Evolutionary conservation across 2,888 invertebrate species (phyloP), one percentile per base, ranked within the genome.

Genomic region (Rutpela maculata): DNA sequence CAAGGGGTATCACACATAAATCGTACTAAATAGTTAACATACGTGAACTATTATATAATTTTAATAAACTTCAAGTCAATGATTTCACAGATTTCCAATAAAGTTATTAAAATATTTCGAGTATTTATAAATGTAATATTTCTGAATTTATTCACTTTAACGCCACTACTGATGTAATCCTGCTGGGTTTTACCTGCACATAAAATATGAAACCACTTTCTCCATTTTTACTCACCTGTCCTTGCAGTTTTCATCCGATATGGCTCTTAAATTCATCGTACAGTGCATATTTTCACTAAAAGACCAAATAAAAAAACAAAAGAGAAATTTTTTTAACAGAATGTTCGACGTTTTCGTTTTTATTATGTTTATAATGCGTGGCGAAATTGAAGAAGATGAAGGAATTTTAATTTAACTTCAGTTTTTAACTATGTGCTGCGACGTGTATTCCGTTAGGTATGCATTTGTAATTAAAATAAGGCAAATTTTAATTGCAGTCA

Each of bases 331-430:
- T 60, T 9, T 17, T 17, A 19, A 19, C 59, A 59, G 59, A 22
- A 19, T 15, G 18, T 62, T 62, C 26, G 26, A 26, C 6, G 11
- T 62, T n/a, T n/a, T 50, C 5, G n/a, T 50, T n/a, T n/a, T 15
- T n/a, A 35, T 50, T 50, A 6, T n/a, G 5, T n/a, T n/a, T 5
- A n/a, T n/a, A 50, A 50, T n/a, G 1, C 50, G 22, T 62, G 31
- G 35, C 26, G 62, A 35, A 35, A 62, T 22, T n/a, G n/a, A 31
- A n/a, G 5, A n/a, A 15, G n/a, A 6, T n/a, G 6, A 31, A 31
- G n/a, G 31, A 62, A 62, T 62, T n/a, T 62, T 62, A 62, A 62
- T 62, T 62, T 62, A 62, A 62, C 35, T 62, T 1, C 26, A 17
- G 10, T n/a, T 35, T 35, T 31, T 22, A 26, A 26, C 62, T 50